A percentile compares a stretch with the other conserved stretches of the same genome.
Conservation (phyloP, 2,797 vertebrate genomes). For the Sylvia borin region DNA sequence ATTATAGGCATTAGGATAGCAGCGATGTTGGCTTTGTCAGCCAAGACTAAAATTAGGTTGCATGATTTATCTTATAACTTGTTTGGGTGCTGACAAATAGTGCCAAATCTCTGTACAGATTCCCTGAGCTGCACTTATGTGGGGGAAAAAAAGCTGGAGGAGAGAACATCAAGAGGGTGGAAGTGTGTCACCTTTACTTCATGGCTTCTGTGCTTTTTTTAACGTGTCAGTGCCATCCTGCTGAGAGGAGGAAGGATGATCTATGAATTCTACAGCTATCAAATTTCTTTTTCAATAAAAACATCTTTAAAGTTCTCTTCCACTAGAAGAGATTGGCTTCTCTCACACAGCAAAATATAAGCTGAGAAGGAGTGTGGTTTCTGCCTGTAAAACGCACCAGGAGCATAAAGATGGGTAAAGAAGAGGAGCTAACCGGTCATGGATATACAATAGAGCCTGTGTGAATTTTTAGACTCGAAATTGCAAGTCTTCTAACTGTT, state of each 20-base stretch:
- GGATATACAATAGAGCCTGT: not conserved
- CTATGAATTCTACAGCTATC: not conserved
- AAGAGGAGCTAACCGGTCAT: not conserved
- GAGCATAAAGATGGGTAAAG: not conserved
- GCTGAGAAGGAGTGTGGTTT: not conserved
- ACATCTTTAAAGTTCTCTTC: not conserved
- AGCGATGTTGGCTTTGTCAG: not conserved
- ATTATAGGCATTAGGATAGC: slow-evolving; percentile 20
- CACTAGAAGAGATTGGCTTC: not conserved
- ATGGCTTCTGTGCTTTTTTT: not conserved
- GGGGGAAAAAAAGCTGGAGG: not conserved
- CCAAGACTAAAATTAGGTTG: slow-evolving; percentile 39
- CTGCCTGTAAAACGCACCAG: not conserved
- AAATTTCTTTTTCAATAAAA: not conserved
- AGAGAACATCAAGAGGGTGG: not conserved
- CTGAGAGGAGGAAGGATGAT: not conserved
- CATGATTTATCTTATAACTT: slow-evolving; percentile 5
- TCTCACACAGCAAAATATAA: not conserved
- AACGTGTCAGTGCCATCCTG: rapidly evolving
- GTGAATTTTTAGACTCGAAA: not conserved
- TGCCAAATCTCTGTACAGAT: not conserved
- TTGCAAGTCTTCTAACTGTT: not conserved
- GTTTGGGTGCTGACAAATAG: slow-evolving; percentile 22
- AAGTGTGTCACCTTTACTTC: not conserved
- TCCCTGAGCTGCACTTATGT: not conserved